Base-by-base conservation (phyloP, 2,888 invertebrate genomes). In the Unio pictorum region DNA sequence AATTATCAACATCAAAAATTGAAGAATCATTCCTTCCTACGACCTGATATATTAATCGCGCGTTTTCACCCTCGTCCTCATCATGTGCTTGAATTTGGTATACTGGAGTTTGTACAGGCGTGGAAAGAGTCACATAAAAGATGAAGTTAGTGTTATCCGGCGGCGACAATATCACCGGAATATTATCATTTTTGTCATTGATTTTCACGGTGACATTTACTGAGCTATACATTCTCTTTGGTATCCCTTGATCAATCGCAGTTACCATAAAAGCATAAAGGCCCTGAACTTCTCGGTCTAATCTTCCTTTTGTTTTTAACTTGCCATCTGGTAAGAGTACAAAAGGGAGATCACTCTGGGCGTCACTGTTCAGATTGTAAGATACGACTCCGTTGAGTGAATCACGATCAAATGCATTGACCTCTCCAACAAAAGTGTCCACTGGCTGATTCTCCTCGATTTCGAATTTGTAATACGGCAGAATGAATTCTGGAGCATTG, bases 181-280 rank as follows among this genome's bases (percentile, higher is more conserved):
- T 66, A 59, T 81, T 80, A 68, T 81, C 81, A 73, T 81, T 81
- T 26, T 61, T 72, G 57, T 81, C 81, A 8, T 64, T 73, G 20
- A 81, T 78, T 68, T 72, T 72, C 64, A 81, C 79, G 55, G 66
- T 75, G 17, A 81, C 79, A 26, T 76, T 71, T 18, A 79, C 79
- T n/a, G 73, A 64, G 6, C 78, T 74, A 64, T 73, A 74, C 20
- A 61, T 67, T 65, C 78, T 64, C 7, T 81, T 67, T 1, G 86
- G 86, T 11, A 73, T 71, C 0, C 87, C 88, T 55, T 81, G 79
- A 74, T 88, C 87, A 8, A 74, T 79, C 18, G 85, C 87, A 4
- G 81, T 70, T 11, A 87, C 81, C 8, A 72, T 72, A 67, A 88
- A 86, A 54, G 76, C 74, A 69, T 83, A 84, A 7, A 74, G 72